Evolutionary conservation across 2,113 vertebrate genomes (phyloP), one percentile per base, ranked within the genome.

Genomic region (Aegotheles bennettii): DNA sequence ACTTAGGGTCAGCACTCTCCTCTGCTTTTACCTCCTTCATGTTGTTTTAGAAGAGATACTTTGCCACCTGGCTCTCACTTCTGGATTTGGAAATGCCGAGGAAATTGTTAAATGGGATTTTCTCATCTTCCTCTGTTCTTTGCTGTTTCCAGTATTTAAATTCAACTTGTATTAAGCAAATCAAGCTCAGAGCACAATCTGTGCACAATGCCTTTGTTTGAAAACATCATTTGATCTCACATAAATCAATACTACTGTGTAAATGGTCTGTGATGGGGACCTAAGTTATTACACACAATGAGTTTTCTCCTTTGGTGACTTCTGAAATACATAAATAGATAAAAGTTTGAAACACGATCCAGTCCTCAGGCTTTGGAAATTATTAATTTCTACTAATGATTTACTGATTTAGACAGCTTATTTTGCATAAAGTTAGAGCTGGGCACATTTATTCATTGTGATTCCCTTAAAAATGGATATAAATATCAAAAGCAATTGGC

Each of bases 401-500:
- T 96, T 97, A 97, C 96, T 90, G 92, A 96, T 95, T 95, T 96
- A 93, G 80, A 85, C 14, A 59, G 74, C 71, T 47, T 90, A 91
- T 92, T 97, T 95, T 97, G 97, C 96, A 97, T 97, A 94, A 96
- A 97, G 50, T 94, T 97, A 85, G 86, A 94, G 84, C 82, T 43
- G 65, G 83, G 94, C 78, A 93, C 92, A 93, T 94, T 95, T 93
- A 91, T 95, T 97, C 97, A 91, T 81, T 90, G 93, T 82, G 82
- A 88, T 87, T 97, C 91, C 93, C 90, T 96, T 95, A 94, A 97
- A 97, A 98, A 93, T 38, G 78, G 94, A 95, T 96, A 96, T 96
- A 97, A 97, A 96, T 97, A 97, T 95, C 91, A 96, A 96, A 93
- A 96, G 96, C 96, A 97, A 95, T 91, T 96, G 94, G 94, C 91